A percentile compares a stretch with the other conserved stretches of the same genome.
Conservation (phyloP, 2,113 vertebrate genomes). For the Hypocryptadius cinnamomeus region DNA sequence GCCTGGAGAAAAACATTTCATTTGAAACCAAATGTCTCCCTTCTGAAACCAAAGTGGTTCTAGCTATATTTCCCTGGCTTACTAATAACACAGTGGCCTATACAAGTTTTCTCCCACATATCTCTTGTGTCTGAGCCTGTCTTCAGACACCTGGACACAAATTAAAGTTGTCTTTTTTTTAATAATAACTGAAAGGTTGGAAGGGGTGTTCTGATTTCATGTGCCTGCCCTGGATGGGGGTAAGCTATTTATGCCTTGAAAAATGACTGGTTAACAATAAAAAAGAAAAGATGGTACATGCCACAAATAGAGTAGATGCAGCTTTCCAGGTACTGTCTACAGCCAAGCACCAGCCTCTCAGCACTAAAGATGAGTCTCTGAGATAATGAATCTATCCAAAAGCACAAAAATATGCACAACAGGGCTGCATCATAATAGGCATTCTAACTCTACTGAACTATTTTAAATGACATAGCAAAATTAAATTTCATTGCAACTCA, state of each 20-base stretch:
- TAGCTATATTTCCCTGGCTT: background rate
- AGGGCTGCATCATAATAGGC: background rate
- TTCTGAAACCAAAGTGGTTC: background rate
- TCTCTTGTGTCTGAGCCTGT: background rate
- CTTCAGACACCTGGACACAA: background rate
- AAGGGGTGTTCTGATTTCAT: background rate
- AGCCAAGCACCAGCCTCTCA: background rate
- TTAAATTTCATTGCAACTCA: slow-evolving; percentile 16
- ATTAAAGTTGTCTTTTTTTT: background rate
- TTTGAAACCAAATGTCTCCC: background rate
- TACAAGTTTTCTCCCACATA: background rate
- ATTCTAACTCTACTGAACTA: background rate
- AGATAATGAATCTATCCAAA: background rate
- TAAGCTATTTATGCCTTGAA: background rate
- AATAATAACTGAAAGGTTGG: background rate
- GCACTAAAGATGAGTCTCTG: background rate
- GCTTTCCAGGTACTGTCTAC: background rate
- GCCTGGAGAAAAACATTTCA: background rate
- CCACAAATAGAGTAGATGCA: background rate
- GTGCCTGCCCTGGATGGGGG: background rate
- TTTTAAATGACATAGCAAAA: background rate
- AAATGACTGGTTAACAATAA: background rate
- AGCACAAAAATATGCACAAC: background rate
- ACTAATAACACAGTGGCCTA: background rate
- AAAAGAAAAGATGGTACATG: background rate